These are phyloP conservation scores for Pseudonaja textilis DNA, from an alignment of 2,113 vertebrate species.

Conservation along the genomic window DNA sequence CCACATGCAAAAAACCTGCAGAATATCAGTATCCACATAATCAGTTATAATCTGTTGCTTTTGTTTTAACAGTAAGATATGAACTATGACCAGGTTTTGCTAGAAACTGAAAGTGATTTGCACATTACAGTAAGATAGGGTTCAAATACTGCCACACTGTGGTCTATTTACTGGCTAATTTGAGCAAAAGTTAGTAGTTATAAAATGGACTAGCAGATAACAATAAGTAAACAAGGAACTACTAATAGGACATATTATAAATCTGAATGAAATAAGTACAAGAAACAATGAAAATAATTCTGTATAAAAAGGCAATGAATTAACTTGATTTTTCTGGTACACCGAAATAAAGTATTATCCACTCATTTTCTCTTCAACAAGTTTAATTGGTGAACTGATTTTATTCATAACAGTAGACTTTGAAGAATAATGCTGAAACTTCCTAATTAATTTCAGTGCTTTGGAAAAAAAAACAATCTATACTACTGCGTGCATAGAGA, in stretches of 20 bases:
- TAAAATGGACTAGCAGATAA: background rate
- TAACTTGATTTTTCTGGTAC: background rate
- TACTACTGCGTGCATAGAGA: background rate
- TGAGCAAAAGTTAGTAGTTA: background rate
- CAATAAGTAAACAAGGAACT: background rate
- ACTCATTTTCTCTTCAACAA: conserved; percentile 25
- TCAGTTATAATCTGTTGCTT: background rate
- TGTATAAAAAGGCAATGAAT: conserved; percentile 31
- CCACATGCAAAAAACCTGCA: background rate
- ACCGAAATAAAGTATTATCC: background rate
- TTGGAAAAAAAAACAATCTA: background rate
- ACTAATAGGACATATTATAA: background rate
- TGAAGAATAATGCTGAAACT: conserved; percentile 11
- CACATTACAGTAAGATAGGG: background rate
- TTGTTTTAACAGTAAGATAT: background rate
- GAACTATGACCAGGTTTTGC: background rate
- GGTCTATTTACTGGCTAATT: background rate
- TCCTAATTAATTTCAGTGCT: background rate
- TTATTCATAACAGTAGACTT: conserved; percentile 15
- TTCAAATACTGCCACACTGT: background rate
- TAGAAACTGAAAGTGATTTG: background rate
- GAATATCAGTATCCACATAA: background rate
- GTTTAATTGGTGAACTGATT: background rate
- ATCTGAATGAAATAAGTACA: background rate
- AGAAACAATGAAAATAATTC: background rate